Evolutionary conservation across 2,888 invertebrate species (phyloP).

Genomic region (Tachina grossa): DNA sequence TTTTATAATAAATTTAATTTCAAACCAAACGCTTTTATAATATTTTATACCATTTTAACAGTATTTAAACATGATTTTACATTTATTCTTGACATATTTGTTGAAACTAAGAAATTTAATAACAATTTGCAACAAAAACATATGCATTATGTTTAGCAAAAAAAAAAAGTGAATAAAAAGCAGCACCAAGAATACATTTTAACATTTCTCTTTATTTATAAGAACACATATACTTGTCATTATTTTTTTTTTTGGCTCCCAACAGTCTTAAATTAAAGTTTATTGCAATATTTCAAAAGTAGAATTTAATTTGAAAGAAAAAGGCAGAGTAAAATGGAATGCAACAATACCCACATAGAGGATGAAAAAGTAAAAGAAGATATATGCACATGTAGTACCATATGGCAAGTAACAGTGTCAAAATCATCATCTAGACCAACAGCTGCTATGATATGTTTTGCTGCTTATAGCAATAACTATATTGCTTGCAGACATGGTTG

Average conservation of each 20-base stretch:
- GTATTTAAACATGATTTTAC: slow-evolving; percentile 22
- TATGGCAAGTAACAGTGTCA: slow-evolving; percentile 52
- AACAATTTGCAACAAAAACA: not conserved
- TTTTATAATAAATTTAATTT: not conserved
- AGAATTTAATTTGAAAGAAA: not conserved
- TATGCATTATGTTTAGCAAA: not conserved
- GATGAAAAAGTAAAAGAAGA: not conserved
- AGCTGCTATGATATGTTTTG: slow-evolving; percentile 54
- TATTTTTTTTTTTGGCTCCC: not conserved
- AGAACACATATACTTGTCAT: not conserved
- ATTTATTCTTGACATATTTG: slow-evolving; percentile 9
- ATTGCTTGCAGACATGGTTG: not conserved
- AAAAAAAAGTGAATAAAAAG: not conserved
- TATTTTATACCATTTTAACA: not conserved
- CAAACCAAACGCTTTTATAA: not conserved
- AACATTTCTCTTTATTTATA: not conserved
- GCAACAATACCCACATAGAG: not conserved
- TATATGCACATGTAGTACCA: not conserved
- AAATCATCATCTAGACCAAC: slow-evolving; percentile 55
- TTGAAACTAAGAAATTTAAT: slow-evolving; percentile 11
- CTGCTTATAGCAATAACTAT: not conserved
- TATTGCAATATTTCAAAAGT: not conserved
- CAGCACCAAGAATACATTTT: not conserved
- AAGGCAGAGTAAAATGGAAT: no score
- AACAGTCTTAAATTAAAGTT: not conserved